Conservation (phyloP, 1,140 invertebrate species). For the Dendroctonus valens region DNA sequence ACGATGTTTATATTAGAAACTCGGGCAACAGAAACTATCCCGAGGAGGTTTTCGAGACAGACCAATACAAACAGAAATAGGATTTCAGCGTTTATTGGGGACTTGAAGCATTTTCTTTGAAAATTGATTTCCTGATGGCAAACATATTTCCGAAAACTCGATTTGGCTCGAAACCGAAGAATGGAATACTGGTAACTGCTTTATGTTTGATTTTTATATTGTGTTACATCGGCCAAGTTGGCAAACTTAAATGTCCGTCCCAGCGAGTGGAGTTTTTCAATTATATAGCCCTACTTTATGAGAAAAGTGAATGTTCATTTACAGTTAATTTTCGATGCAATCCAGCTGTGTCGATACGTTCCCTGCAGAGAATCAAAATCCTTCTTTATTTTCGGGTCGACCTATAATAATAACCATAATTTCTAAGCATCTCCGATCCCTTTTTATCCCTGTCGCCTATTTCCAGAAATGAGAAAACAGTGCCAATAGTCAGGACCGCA, state of each 20-base stretch:
- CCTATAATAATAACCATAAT: constrained; percentile 25
- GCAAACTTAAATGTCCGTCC: too few species aligned
- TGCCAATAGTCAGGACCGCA: constrained; percentile 29
- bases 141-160: constrained; percentile 14
- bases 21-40: constrained; percentile 11
- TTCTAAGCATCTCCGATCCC: constrained; percentile 26
- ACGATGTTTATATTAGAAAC: constrained; percentile 9
- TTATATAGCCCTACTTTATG: too few species aligned
- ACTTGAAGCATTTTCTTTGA: constrained; percentile 19
- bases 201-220: constrained; percentile 12
- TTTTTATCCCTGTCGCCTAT: constrained; percentile 27
- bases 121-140: constrained; percentile 17
- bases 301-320: too few species aligned
- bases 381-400: constrained; percentile 4
- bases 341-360: constrained; percentile 1
- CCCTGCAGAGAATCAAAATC: constrained; percentile 17
- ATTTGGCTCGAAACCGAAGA: constrained; percentile 16
- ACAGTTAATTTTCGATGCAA: too few species aligned
- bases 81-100: constrained; percentile 21
- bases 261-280: too few species aligned
- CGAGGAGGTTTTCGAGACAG: constrained; percentile 11
- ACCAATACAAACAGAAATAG: constrained; percentile 17
- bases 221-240: background rate
- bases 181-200: constrained; percentile 4
- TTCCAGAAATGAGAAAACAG: constrained; percentile 36